Percentiles rank a stretch among this genome's conserved stretches.
Evolutionary conservation across 2,113 vertebrate genomes (phyloP).

Genomic region (Misgurnus anguillicaudatus): DNA sequence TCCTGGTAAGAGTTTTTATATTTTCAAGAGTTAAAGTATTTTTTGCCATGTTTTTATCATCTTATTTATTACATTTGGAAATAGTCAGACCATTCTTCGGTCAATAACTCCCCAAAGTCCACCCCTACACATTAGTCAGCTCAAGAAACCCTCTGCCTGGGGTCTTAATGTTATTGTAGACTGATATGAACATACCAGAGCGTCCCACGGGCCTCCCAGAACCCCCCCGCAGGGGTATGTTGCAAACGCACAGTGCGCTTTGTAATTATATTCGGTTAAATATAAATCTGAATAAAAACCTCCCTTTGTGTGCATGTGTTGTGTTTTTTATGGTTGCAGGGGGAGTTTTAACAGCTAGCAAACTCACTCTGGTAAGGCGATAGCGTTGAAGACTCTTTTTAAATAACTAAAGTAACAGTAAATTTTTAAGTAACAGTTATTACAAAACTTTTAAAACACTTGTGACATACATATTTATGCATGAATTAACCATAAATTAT

Average conservation of each 20-base stretch:
- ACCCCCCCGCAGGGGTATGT: slow-evolving; percentile 28
- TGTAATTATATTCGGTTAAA: slow-evolving; percentile 5
- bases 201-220: slow-evolving; percentile 11
- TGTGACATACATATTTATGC: slow-evolving; percentile 54
- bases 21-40: background rate
- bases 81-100: slow-evolving; percentile 11
- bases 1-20: slow-evolving; percentile 22
- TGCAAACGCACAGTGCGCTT: slow-evolving; percentile 1
- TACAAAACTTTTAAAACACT: background rate
- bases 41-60: slow-evolving; percentile 9
- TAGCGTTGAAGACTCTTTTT: slow-evolving; percentile 3
- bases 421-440: background rate
- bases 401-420: background rate
- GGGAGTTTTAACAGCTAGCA: slow-evolving; percentile 55
- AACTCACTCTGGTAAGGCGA: slow-evolving; percentile 61
- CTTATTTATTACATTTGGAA: slow-evolving; percentile 7
- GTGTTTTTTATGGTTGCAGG: slow-evolving; percentile 43
- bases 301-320: slow-evolving; percentile 26
- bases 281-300: slow-evolving; percentile 12
- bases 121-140: slow-evolving; percentile 30
- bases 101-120: background rate
- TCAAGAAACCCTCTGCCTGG: slow-evolving; percentile 15
- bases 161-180: slow-evolving; percentile 44
- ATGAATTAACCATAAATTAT: slow-evolving; percentile 24
- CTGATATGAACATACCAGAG: slow-evolving; percentile 42